Evolutionary conservation across 2,113 vertebrate species (phyloP).

Genomic region (Capricornis sumatraensis): DNA sequence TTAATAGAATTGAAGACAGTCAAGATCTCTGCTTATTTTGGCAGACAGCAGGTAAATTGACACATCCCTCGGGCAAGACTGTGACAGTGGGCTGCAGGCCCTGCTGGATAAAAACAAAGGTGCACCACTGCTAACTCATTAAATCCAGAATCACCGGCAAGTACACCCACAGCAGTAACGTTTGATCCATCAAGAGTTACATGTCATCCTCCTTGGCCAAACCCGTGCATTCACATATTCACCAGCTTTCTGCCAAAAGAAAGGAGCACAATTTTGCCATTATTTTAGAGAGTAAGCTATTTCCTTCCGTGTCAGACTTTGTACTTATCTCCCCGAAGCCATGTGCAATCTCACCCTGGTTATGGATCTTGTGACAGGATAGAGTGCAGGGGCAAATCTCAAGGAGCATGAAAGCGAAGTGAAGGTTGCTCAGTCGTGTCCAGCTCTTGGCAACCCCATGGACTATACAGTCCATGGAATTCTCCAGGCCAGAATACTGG

Average conservation of each 20-base stretch:
- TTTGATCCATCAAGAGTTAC: neutral
- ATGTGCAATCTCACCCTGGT: neutral
- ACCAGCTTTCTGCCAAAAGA: neutral
- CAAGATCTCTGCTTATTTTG: neutral
- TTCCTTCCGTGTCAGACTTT: neutral
- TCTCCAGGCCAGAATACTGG: too few species aligned
- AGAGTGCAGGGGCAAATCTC: neutral
- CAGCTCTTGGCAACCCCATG: neutral
- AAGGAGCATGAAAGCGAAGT: neutral
- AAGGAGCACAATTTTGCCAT: neutral
- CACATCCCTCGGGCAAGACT: neutral
- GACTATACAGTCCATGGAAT: too few species aligned
- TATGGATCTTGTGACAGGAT: neutral
- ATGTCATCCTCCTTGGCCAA: neutral
- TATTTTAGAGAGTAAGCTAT: neutral
- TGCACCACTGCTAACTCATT: neutral
- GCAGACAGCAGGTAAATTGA: neutral
- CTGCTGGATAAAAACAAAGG: neutral
- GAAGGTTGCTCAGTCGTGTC: neutral
- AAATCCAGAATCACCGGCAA: neutral
- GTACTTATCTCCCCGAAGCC: neutral
- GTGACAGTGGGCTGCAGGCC: neutral
- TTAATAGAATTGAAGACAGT: neutral
- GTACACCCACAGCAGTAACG: neutral
- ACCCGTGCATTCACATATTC: neutral